Conservation (phyloP, 2,113 vertebrate genomes). For the Dasyurus viverrinus region DNA sequence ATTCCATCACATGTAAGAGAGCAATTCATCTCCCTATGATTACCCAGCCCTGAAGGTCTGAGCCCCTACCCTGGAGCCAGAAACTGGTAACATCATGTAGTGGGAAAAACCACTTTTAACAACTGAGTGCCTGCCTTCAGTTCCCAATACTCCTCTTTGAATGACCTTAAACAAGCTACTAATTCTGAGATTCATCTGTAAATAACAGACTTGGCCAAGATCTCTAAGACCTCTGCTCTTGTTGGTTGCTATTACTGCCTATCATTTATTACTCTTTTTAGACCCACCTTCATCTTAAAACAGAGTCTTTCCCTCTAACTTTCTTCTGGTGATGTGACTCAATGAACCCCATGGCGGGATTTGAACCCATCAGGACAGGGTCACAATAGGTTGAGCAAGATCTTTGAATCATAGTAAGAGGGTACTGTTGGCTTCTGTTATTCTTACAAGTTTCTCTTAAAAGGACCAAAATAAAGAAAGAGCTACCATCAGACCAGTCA, state of each 20-base stretch:
- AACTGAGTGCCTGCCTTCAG: background rate
- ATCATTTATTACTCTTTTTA: background rate
- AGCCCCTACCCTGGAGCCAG: background rate
- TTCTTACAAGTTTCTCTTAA: background rate
- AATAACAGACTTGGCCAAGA: background rate
- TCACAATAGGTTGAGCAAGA: background rate
- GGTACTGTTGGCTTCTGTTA: slow-evolving; percentile 45
- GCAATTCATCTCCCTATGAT: background rate
- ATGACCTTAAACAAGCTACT: background rate
- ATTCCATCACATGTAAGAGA: background rate
- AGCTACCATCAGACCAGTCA: background rate
- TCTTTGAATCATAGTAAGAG: slow-evolving; percentile 44
- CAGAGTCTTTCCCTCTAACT: background rate
- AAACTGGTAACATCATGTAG: background rate
- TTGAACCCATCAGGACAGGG: background rate
- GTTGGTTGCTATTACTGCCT: background rate
- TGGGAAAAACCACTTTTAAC: background rate
- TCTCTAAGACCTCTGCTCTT: background rate
- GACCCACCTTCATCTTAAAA: background rate
- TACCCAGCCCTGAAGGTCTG: background rate
- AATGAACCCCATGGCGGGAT: background rate
- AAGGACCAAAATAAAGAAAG: slow-evolving; percentile 46
- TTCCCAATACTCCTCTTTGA: background rate
- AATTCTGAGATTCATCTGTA: background rate
- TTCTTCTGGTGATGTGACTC: background rate